phyloP scores from a whole-genome alignment of 2,888 invertebrate species.

The Microplitis deprimator region DNA sequence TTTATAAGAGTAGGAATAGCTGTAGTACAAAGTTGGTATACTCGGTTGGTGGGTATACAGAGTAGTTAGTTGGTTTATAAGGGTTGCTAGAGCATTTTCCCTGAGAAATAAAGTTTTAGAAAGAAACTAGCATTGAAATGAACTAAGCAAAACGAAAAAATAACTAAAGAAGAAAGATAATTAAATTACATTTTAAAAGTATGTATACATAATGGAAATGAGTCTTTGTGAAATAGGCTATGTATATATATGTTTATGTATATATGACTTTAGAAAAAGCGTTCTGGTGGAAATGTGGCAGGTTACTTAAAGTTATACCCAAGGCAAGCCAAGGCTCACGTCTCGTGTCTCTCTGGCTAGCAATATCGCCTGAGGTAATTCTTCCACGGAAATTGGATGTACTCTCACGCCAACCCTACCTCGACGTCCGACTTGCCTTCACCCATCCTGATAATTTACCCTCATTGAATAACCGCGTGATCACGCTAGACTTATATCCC shows the following conservation, averaged over 20 bases:
- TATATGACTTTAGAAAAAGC: constrained; percentile 14
- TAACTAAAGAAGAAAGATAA: constrained; percentile 49
- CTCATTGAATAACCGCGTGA: constrained; percentile 56
- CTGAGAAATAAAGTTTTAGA: not conserved
- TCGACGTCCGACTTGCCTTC: constrained; percentile 47
- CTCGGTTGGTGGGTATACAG: constrained; percentile 11
- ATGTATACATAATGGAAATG: constrained; percentile 38
- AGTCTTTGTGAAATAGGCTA: not conserved
- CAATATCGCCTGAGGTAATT: constrained; percentile 59
- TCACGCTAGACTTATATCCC: constrained; percentile 38
- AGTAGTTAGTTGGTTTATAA: constrained; percentile 25
- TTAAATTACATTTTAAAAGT: constrained; percentile 58
- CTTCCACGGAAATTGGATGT: constrained; percentile 66
- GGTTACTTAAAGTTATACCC: constrained; percentile 48
- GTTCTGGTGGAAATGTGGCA: constrained; percentile 11
- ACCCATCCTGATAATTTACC: constrained; percentile 58
- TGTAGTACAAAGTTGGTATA: constrained; percentile 30
- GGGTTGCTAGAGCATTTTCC: not conserved
- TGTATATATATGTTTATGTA: not conserved
- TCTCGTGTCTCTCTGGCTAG: constrained; percentile 50
- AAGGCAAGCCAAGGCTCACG: constrained; percentile 59
- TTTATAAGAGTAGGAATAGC: constrained; percentile 56
- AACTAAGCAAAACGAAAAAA: not conserved
- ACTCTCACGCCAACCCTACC: constrained; percentile 45
- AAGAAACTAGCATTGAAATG: constrained; percentile 34